Conservation (phyloP, 2,888 invertebrate species). For the Agrochola circellaris region DNA sequence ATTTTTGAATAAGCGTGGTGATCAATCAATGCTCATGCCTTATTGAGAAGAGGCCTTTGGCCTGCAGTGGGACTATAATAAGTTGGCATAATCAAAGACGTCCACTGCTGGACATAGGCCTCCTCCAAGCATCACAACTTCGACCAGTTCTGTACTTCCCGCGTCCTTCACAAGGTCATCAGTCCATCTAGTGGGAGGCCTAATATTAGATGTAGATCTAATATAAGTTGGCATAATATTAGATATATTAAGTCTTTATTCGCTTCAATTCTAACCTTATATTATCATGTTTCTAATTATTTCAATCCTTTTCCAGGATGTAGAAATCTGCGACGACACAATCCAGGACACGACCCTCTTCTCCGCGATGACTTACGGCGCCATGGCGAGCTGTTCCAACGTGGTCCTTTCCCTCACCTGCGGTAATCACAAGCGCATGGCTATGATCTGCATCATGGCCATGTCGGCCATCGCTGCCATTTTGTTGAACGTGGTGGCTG, state of each 20-base stretch:
- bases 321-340: conserved; percentile 84
- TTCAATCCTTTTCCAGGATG: conserved; percentile 64
- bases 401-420: conserved; percentile 85
- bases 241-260: neutral
- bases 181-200: too few species aligned
- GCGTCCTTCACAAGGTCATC: too few species aligned
- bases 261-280: neutral
- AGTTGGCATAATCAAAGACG: neutral
- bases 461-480: conserved; percentile 79
- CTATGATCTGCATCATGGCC: conserved; percentile 82
- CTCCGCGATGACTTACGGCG: conserved; percentile 87
- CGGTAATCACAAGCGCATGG: conserved; percentile 82
- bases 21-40: neutral
- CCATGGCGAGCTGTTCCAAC: conserved; percentile 83
- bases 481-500: conserved; percentile 80
- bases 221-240: too few species aligned
- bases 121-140: too few species aligned
- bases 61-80: neutral
- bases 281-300: neutral
- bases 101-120: too few species aligned
- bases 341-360: conserved; percentile 86
- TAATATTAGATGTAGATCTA: too few species aligned
- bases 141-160: too few species aligned
- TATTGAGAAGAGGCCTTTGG: neutral
- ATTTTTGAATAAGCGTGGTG: neutral